These are phyloP conservation scores for Euzophera pinguis DNA, from an alignment of 2,888 invertebrate genomes.

Conservation along the genomic window DNA sequence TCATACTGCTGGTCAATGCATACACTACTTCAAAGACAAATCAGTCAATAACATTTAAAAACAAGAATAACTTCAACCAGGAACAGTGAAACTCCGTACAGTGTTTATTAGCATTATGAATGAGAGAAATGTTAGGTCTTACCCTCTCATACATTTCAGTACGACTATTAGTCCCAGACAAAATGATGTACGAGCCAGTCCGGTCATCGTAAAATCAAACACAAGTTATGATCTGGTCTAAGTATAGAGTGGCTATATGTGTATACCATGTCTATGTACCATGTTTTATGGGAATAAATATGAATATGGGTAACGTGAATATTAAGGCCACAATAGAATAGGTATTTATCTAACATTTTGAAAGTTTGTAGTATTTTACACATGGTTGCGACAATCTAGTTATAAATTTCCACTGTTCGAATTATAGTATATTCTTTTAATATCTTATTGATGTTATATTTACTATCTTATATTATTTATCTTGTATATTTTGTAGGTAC, in stretches of 20 bases:
- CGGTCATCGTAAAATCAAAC: conserved; percentile 11
- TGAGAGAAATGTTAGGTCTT: not conserved
- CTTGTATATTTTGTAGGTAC: too few relatives aligned
- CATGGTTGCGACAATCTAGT: too few relatives aligned
- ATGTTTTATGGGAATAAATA: too few relatives aligned
- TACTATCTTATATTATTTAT: too few relatives aligned
- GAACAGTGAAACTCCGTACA: not conserved
- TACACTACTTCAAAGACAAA: not conserved
- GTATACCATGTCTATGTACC: not conserved
- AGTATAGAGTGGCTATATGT: not conserved
- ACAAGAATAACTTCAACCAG: not conserved
- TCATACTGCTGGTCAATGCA: not conserved
- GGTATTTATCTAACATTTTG: too few relatives aligned
- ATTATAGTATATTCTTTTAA: too few relatives aligned
- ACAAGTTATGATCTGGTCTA: conserved; percentile 13
- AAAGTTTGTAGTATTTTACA: too few relatives aligned
- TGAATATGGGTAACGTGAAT: too few relatives aligned
- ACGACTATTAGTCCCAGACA: conserved; percentile 6
- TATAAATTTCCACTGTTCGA: too few relatives aligned
- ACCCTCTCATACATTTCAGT: not conserved
- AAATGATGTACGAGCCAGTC: conserved; percentile 3
- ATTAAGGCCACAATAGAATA: too few relatives aligned
- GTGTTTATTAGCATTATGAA: not conserved
- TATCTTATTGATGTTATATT: too few relatives aligned
- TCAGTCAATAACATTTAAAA: not conserved